A percentile compares a stretch with the other conserved stretches of the same genome.
Evolutionary conservation across 2,113 vertebrate genomes (phyloP).

Genomic region (Rallus limicola): DNA sequence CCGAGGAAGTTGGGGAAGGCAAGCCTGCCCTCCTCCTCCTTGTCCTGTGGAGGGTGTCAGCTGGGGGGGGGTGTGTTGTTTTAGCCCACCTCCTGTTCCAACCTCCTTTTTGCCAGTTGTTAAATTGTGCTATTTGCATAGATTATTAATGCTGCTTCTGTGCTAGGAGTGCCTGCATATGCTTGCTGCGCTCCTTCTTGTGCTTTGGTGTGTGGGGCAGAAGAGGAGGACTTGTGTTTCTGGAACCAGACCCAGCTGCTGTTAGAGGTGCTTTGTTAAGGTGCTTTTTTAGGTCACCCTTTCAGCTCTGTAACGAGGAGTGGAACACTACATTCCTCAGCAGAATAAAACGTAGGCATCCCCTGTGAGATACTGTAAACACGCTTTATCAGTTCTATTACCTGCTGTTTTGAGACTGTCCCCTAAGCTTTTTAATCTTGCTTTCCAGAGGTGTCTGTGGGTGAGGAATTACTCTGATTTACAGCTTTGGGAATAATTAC

Average conservation of each 20-base stretch:
- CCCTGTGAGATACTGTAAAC: conserved; percentile 70
- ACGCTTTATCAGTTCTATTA: conserved; percentile 69
- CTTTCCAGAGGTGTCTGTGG: conserved; percentile 71
- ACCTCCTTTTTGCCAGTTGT: not conserved
- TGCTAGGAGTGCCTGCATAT: not conserved
- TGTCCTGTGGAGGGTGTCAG: not conserved
- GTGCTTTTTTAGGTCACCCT: conserved; percentile 34
- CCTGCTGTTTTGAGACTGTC: conserved; percentile 62
- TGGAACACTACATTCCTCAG: conserved; percentile 65
- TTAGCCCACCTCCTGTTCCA: not conserved
- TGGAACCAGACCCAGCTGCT: conserved; percentile 9
- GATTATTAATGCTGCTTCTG: not conserved
- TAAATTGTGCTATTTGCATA: not conserved
- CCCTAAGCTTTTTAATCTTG: conserved; percentile 73
- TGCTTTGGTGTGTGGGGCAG: fast-evolving
- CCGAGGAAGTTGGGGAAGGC: not conserved
- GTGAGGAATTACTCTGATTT: conserved; percentile 69
- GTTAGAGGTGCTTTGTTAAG: not conserved
- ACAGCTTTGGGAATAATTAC: conserved; percentile 71
- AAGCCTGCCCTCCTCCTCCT: not conserved
- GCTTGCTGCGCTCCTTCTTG: not conserved
- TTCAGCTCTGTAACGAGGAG: conserved; percentile 44
- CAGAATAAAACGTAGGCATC: conserved; percentile 55
- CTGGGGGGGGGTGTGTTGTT: fast-evolving
- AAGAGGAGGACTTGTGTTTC: not conserved